Conservation (phyloP, 1,140 invertebrate species). For the Copidosoma floridanum region DNA sequence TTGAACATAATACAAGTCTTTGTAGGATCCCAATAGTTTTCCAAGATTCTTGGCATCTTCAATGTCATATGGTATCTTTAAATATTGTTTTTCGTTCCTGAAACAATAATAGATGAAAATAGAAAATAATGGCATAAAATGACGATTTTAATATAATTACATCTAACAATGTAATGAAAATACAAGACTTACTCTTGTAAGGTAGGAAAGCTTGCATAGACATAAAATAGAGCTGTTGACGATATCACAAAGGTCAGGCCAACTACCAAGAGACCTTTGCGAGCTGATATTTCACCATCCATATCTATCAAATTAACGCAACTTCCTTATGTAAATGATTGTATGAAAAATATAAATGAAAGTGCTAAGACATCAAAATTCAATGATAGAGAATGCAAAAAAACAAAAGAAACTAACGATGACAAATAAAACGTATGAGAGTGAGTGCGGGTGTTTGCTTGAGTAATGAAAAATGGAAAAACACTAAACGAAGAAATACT, state of each 20-base stretch:
- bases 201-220: slow-evolving; percentile 78
- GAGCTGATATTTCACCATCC: slow-evolving; percentile 52
- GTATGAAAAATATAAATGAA: too few species aligned
- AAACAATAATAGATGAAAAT: slow-evolving; percentile 47
- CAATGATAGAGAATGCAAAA: too few species aligned
- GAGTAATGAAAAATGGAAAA: too few species aligned
- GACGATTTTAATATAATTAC: too few species aligned
- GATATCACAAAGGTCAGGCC: slow-evolving; percentile 66
- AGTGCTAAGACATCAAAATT: too few species aligned
- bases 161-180: slow-evolving; percentile 1
- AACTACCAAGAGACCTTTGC: slow-evolving; percentile 60
- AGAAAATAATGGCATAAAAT: slow-evolving; percentile 16
- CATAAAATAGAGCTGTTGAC: slow-evolving; percentile 61
- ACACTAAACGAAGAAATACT: too few species aligned
- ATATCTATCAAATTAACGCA: too few species aligned
- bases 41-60: slow-evolving; percentile 96
- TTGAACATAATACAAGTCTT: slow-evolving; percentile 90
- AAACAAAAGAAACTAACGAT: too few species aligned
- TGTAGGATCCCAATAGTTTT: slow-evolving; percentile 86
- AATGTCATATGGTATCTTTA: slow-evolving; percentile 90
- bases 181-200: slow-evolving; percentile 72
- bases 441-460: too few species aligned
- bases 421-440: too few species aligned
- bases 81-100: slow-evolving; percentile 83
- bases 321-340: too few species aligned